These are phyloP conservation scores for Desmophyllum pertusum DNA, from an alignment of 92 coral and sea anemone genomes.

Conservation along the genomic window DNA sequence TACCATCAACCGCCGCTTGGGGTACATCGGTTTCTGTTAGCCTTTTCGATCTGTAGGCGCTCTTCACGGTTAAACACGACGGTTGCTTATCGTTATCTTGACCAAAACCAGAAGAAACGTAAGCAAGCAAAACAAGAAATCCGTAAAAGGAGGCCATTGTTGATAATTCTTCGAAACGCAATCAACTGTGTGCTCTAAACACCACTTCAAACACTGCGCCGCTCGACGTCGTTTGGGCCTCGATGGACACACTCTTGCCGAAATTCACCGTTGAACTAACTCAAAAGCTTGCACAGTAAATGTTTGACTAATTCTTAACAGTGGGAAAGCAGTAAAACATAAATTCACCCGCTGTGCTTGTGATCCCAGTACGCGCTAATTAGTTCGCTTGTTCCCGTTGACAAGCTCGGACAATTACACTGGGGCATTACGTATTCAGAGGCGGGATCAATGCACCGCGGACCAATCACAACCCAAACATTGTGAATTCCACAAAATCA, in stretches of 20 bases:
- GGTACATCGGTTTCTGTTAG: constrained; percentile 67
- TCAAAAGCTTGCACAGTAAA: constrained; percentile 29
- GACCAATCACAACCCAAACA: constrained; percentile 55
- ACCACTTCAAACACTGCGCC: constrained; percentile 16
- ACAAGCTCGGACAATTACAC: constrained; percentile 65
- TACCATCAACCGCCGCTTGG: constrained; percentile 55
- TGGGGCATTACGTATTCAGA: constrained; percentile 60
- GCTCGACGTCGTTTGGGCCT: constrained; percentile 3
- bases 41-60: constrained; percentile 56
- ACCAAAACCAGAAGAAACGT: constrained; percentile 35
- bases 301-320: constrained; percentile 78
- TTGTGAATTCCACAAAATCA: constrained; percentile 69
- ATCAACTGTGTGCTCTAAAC: constrained; percentile 12
- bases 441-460: constrained; percentile 57
- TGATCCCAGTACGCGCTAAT: constrained; percentile 63
- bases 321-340: constrained; percentile 73
- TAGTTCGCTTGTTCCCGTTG: constrained; percentile 69
- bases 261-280: constrained; percentile 15
- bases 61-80: constrained; percentile 65
- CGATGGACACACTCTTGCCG: background rate
- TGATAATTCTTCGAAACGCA: constrained; percentile 34
- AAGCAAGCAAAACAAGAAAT: constrained; percentile 40
- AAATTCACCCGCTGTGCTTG: constrained; percentile 68
- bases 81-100: constrained; percentile 34
- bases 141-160: constrained; percentile 61